phyloP scores from a whole-genome alignment of 2,888 invertebrate species.

The Neoitamus cyanurus region DNA sequence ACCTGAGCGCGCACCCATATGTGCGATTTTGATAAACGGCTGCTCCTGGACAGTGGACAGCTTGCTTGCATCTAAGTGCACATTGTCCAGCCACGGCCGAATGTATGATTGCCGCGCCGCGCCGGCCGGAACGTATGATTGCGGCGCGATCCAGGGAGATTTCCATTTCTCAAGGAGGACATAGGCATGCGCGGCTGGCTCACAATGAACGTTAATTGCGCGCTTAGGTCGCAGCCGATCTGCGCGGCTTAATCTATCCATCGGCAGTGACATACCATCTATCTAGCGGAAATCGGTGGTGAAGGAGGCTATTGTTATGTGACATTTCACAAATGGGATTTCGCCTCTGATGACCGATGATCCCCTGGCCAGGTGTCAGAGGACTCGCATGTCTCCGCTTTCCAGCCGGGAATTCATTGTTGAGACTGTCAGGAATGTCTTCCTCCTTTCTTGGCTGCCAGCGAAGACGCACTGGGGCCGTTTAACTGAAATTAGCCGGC shows the following conservation, averaged over 20 bases:
- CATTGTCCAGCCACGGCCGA: neutral
- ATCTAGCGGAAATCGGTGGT: constrained; percentile 7
- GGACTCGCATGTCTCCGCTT: neutral
- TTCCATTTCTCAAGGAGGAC: constrained; percentile 9
- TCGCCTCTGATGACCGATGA: constrained; percentile 23
- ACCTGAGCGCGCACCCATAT: constrained; percentile 2
- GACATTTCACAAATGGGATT: constrained; percentile 38
- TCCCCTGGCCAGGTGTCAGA: constrained; percentile 7
- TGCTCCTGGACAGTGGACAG: constrained; percentile 19
- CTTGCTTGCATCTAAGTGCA: constrained; percentile 9
- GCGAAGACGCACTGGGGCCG: neutral
- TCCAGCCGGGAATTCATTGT: neutral
- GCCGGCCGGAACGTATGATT: neutral
- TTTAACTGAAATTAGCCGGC: constrained; percentile 27
- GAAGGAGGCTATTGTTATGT: constrained; percentile 30
- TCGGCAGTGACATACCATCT: constrained; percentile 1
- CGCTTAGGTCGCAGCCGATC: neutral
- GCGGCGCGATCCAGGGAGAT: neutral
- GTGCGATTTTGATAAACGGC: constrained; percentile 38
- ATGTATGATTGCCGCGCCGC: neutral
- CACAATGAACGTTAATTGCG: constrained; percentile 35
- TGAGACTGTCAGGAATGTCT: neutral
- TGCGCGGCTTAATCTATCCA: neutral
- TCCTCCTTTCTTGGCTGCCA: constrained; percentile 11
- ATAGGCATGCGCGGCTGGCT: neutral